A percentile compares a stretch with the other conserved stretches of the same genome.
Conservation (phyloP, 2,797 vertebrate genomes). For the Poliocrania exsul region DNA sequence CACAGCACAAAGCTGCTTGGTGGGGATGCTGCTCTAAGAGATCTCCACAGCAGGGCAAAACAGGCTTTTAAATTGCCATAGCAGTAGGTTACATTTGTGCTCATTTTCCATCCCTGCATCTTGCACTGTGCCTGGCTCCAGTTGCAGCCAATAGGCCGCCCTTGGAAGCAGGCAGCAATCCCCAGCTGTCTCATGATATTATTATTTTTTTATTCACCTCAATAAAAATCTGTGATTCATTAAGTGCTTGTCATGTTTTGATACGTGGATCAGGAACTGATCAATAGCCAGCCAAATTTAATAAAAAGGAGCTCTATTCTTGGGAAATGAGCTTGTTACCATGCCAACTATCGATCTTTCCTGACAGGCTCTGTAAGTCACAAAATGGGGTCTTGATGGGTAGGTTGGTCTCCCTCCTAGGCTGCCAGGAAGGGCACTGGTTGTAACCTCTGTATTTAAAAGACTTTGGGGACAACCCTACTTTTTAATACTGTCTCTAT, state of each 20-base stretch:
- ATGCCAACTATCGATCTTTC: conserved; percentile 80
- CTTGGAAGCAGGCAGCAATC: neutral
- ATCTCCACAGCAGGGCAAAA: neutral
- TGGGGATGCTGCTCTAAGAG: neutral
- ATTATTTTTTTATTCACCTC: conserved; percentile 39
- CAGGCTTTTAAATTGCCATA: neutral
- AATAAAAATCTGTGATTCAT: conserved; percentile 64
- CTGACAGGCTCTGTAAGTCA: conserved; percentile 56
- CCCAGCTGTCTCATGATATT: neutral
- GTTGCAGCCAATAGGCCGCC: neutral
- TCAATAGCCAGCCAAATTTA: conserved; percentile 78
- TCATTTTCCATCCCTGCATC: neutral
- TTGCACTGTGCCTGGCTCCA: neutral
- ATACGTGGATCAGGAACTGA: conserved; percentile 72
- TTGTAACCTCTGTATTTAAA: neutral
- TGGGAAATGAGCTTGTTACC: conserved; percentile 73
- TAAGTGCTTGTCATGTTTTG: conserved; percentile 73
- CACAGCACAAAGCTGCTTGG: neutral
- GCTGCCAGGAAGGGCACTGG: conserved; percentile 19
- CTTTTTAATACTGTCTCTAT: neutral
- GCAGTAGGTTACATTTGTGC: neutral
- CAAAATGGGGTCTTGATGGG: conserved; percentile 62
- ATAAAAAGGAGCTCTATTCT: conserved; percentile 76
- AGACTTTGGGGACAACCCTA: neutral
- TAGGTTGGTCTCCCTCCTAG: conserved; percentile 11